Percentiles rank a stretch among this genome's conserved stretches.
These are phyloP conservation scores for Oncorhynchus masou DNA, from an alignment of 2,113 vertebrate species.

Conservation along the genomic window DNA sequence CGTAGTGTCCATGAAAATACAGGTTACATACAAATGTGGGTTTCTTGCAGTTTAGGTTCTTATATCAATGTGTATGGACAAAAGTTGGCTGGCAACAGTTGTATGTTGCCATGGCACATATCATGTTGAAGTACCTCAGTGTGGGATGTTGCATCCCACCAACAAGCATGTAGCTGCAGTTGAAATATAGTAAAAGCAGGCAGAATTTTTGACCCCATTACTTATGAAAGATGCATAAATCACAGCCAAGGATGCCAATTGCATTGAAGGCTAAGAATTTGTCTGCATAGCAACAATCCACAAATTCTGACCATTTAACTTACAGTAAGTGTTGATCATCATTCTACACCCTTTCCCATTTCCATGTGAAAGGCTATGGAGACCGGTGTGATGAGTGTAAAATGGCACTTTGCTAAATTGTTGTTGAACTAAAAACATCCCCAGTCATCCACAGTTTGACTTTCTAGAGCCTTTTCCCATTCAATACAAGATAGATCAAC, in stretches of 20 bases:
- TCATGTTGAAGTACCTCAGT: slow-evolving; percentile 41
- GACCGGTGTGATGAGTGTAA: slow-evolving; percentile 43
- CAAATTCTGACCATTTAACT: background rate
- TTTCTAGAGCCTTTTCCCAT: background rate
- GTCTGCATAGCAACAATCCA: slow-evolving; percentile 26
- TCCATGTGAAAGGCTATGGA: background rate
- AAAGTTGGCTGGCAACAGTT: slow-evolving; percentile 18
- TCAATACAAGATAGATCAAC: slow-evolving; percentile 23
- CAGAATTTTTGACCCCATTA: background rate
- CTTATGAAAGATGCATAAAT: slow-evolving; percentile 38
- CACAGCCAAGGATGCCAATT: slow-evolving; percentile 3
- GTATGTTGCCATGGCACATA: slow-evolving; percentile 25
- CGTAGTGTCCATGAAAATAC: slow-evolving; percentile 21
- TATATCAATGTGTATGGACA: slow-evolving; percentile 15
- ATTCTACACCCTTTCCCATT: background rate
- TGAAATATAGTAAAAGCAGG: slow-evolving; percentile 10
- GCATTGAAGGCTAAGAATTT: slow-evolving; percentile 22
- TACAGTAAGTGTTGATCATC: background rate
- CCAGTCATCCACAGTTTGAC: background rate
- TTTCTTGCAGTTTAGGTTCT: slow-evolving; percentile 2
- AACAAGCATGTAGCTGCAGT: slow-evolving; percentile 38
- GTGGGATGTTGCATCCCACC: background rate
- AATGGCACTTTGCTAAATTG: slow-evolving; percentile 59
- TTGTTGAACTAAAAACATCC: slow-evolving; percentile 30
- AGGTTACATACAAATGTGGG: background rate